phyloP scores from a whole-genome alignment of 2,113 vertebrate species.

The Sebastes fasciatus region DNA sequence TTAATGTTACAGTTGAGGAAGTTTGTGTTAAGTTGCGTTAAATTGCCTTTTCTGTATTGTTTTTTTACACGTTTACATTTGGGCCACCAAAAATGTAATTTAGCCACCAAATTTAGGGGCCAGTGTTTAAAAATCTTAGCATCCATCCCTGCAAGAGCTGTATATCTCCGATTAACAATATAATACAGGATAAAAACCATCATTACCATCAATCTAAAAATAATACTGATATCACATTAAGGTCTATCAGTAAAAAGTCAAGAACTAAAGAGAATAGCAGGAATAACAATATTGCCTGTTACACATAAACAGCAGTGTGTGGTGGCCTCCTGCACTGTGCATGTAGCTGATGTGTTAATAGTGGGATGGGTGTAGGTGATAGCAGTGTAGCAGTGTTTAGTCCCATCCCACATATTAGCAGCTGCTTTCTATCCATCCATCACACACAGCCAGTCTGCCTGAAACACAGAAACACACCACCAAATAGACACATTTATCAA shows the following conservation, averaged over 20 bases:
- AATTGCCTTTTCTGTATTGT: too few species aligned
- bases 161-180: neutral
- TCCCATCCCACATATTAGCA: constrained; percentile 76
- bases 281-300: neutral
- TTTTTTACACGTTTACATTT: too few species aligned
- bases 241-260: neutral
- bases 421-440: constrained; percentile 75
- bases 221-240: neutral
- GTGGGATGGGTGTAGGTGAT: constrained; percentile 74
- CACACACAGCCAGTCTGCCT: constrained; percentile 63
- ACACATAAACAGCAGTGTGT: constrained; percentile 17
- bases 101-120: too few species aligned
- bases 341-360: constrained; percentile 72
- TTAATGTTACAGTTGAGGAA: too few species aligned
- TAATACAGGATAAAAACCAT: neutral
- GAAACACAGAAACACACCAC: constrained; percentile 68
- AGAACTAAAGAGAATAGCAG: neutral
- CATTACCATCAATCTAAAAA: neutral
- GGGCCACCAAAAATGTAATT: too few species aligned
- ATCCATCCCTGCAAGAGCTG: too few species aligned
- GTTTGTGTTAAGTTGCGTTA: too few species aligned
- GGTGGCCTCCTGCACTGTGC: constrained; percentile 56
- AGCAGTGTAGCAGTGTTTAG: constrained; percentile 73
- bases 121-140: too few species aligned
- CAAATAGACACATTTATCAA: constrained; percentile 80